Conservation (phyloP, 1,140 invertebrate genomes). For the Eumaeus atala region DNA sequence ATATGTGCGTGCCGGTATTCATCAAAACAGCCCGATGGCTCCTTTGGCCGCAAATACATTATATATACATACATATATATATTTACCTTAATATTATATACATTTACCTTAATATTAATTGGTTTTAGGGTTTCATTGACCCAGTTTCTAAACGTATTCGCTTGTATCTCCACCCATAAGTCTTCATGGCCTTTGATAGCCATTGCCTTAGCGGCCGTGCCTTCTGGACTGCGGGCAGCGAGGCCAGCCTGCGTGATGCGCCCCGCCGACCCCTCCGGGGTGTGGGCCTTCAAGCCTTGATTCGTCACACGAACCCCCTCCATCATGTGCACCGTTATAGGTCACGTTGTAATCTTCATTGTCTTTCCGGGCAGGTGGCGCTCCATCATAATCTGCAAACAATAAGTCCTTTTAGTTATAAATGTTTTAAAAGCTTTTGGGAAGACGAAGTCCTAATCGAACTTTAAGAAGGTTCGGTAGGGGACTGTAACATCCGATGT, state of each 20-base stretch:
- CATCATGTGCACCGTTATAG: constrained; percentile 28
- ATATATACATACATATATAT: no score
- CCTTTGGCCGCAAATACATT: no score
- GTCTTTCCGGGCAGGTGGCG: not conserved
- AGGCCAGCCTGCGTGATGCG: constrained; percentile 80
- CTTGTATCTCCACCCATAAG: constrained; percentile 96
- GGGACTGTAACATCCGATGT: no score
- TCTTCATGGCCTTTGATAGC: constrained; percentile 95
- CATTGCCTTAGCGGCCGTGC: constrained; percentile 93
- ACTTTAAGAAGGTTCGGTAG: no score
- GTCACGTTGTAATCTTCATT: not conserved
- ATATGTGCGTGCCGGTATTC: no score
- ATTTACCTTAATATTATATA: no score
- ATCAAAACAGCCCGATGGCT: no score
- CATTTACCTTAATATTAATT: constrained; percentile 75
- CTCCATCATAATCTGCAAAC: not conserved
- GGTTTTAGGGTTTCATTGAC: constrained; percentile 94
- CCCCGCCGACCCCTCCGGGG: constrained; percentile 59
- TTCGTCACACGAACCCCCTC: constrained; percentile 60
- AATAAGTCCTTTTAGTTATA: not conserved
- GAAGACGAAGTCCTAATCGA: no score
- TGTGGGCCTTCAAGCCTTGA: constrained; percentile 60
- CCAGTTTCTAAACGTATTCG: constrained; percentile 98
- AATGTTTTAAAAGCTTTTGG: no score
- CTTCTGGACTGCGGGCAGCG: constrained; percentile 90